Conservation (phyloP, 1,140 invertebrate species). For the Teleopsis dalmanni region DNA sequence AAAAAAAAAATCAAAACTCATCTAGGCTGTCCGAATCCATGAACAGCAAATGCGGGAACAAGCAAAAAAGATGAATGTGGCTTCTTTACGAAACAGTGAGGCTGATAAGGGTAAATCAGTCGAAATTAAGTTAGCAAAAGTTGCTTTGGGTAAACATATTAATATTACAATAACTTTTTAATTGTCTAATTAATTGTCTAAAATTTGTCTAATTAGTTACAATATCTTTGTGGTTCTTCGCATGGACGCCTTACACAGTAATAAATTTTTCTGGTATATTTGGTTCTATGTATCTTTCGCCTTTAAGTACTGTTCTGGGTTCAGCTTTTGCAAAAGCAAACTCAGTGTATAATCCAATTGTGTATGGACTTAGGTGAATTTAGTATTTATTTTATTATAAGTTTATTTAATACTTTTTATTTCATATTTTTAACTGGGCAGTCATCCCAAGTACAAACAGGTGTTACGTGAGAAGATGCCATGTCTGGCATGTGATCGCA, state of each 20-base stretch:
- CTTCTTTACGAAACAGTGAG: conserved; percentile 56
- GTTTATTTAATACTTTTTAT: neutral
- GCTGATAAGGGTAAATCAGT: conserved; percentile 53
- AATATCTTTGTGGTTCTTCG: conserved; percentile 67
- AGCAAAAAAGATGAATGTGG: conserved; percentile 66
- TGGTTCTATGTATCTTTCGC: conserved; percentile 53
- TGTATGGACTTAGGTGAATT: conserved; percentile 50
- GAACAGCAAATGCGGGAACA: conserved; percentile 64
- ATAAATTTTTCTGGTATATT: conserved; percentile 66
- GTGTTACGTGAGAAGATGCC: conserved; percentile 39
- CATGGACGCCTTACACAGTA: conserved; percentile 66
- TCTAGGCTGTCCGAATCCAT: conserved; percentile 58
- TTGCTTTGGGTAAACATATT: no score
- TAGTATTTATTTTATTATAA: neutral
- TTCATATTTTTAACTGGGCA: conserved; percentile 21
- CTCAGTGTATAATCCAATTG: conserved; percentile 61
- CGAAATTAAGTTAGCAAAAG: conserved; percentile 55
- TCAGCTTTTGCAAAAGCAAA: conserved; percentile 62
- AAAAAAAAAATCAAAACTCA: no score
- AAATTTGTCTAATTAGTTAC: no score
- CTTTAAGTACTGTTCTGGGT: conserved; percentile 59
- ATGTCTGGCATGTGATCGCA: conserved; percentile 51
- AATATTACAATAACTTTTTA: no score
- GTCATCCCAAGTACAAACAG: conserved; percentile 68
- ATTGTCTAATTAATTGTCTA: no score